Base-by-base conservation (phyloP, 2,888 invertebrate species). In the Lasioglossum calceatum region DNA sequence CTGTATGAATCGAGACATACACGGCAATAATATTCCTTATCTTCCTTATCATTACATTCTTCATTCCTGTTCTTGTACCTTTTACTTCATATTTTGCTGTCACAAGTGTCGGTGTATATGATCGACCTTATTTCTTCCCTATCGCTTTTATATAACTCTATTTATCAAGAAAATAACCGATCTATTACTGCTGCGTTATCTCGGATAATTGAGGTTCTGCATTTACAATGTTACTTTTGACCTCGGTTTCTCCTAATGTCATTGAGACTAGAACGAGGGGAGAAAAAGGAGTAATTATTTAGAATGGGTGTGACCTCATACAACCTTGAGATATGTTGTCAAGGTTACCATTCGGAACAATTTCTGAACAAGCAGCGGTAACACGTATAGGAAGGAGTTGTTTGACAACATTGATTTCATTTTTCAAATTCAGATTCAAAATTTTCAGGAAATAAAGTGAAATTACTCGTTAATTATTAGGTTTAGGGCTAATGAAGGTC, bases 1-100 rank as follows among this genome's bases (percentile, higher is more conserved):
- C 58, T n/a, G n/a, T n/a, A 58, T n/a, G 58, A 58, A 58, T n/a
- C 58, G n/a, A 58, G 64, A 32, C 64, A 64, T 32, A 64, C 64
- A 64, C 58, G 1, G 58, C 58, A 58, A 58, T 58, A n/a, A n/a
- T 58, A 58, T n/a, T 12, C 12, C 58, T 58, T 12, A 58, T 58
- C n/a, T 58, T 58, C n/a, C 54, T 58, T 58, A 58, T n/a, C 58
- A 58, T 58, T 58, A 4, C n/a, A 58, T 58, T 58, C 58, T 58
- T n/a, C 58, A 58, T 58, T n/a, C n/a, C 58, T 58, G 58, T 58
- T n/a, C n/a, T 58, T n/a, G 4, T 58, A 58, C n/a, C n/a, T 58
- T 58, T 12, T n/a, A n/a, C n/a, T 58, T 58, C 58, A 58, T 58
- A n/a, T 58, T 58, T 58, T 58, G 10, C 58, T n/a, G n/a, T 58